Evolutionary conservation across 1,140 invertebrate species (phyloP).

Genomic region (Drosophila equinoxialis): DNA sequence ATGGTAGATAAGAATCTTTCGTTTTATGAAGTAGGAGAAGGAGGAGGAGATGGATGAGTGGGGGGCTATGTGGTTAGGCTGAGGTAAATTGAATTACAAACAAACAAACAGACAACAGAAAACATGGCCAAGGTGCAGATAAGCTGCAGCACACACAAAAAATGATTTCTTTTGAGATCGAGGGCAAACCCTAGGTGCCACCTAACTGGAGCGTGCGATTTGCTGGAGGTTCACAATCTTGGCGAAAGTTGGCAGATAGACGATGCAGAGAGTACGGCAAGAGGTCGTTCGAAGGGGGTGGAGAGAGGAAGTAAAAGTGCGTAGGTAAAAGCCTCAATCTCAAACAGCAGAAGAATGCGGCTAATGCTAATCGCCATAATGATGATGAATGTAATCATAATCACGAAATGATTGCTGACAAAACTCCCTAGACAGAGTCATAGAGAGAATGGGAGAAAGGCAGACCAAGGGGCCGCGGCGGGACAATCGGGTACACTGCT

Average conservation of each 20-base stretch:
- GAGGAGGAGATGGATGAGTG: no score
- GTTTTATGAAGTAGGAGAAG: neutral
- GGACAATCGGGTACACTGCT: no score
- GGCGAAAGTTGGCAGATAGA: slow-evolving; percentile 32
- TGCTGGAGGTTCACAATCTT: slow-evolving; percentile 60
- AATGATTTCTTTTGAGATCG: slow-evolving; percentile 32
- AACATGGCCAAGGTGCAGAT: slow-evolving; percentile 27
- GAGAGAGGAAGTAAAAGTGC: slow-evolving; percentile 64
- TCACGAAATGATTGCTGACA: slow-evolving; percentile 44
- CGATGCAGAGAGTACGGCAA: neutral
- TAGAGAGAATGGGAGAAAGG: neutral
- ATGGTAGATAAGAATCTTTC: slow-evolving; percentile 7
- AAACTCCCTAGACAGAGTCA: slow-evolving; percentile 36
- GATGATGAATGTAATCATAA: slow-evolving; percentile 77
- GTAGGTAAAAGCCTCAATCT: slow-evolving; percentile 65
- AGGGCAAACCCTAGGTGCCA: slow-evolving; percentile 29
- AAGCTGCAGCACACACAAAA: slow-evolving; percentile 29
- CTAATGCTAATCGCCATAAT: slow-evolving; percentile 58
- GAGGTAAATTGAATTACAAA: slow-evolving; percentile 27
- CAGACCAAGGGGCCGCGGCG: neutral
- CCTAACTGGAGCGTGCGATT: slow-evolving; percentile 75
- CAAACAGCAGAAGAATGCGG: slow-evolving; percentile 45
- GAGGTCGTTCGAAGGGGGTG: neutral
- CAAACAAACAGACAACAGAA: slow-evolving; percentile 1
- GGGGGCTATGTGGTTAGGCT: no score